A percentile compares a stretch with the other conserved stretches of the same genome.
These are phyloP conservation scores for Nysson spinosus DNA, from an alignment of 2,888 invertebrate species.

Conservation along the genomic window DNA sequence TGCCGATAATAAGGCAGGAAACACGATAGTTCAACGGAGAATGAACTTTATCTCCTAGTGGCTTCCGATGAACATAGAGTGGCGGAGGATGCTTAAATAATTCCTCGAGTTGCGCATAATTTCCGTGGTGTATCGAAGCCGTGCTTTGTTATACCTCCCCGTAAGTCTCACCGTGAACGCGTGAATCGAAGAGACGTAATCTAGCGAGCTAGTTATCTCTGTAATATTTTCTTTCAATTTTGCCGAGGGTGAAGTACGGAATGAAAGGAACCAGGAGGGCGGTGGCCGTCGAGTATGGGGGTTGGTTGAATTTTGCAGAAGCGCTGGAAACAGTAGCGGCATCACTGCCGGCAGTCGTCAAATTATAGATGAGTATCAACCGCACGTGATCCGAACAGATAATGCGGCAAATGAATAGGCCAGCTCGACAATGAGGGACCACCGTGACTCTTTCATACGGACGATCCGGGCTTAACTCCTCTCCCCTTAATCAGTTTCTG, in stretches of 20 bases:
- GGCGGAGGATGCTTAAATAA: background rate
- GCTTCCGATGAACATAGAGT: background rate
- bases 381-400: conserved; percentile 72
- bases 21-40: no score
- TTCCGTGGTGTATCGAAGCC: no score
- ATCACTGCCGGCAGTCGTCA: conserved; percentile 49
- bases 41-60: no score
- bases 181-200: background rate
- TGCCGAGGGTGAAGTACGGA: conserved; percentile 36
- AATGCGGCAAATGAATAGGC: conserved; percentile 74
- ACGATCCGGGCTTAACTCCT: conserved; percentile 62
- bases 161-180: background rate
- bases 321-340: conserved; percentile 23
- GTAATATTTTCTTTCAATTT: conserved; percentile 72
- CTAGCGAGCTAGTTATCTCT: conserved; percentile 16
- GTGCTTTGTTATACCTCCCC: background rate
- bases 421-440: conserved; percentile 68
- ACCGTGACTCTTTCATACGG: conserved; percentile 72
- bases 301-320: conserved; percentile 15
- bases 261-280: conserved; percentile 43
- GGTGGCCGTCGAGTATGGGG: conserved; percentile 22
- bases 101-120: no score
- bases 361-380: conserved; percentile 74
- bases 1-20: no score
- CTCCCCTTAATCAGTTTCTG: conserved; percentile 72